A percentile compares a stretch with the other conserved stretches of the same genome.
These are phyloP conservation scores for Cryptomyrus ogoouensis DNA, from an alignment of 2,113 vertebrate genomes.

Conservation along the genomic window DNA sequence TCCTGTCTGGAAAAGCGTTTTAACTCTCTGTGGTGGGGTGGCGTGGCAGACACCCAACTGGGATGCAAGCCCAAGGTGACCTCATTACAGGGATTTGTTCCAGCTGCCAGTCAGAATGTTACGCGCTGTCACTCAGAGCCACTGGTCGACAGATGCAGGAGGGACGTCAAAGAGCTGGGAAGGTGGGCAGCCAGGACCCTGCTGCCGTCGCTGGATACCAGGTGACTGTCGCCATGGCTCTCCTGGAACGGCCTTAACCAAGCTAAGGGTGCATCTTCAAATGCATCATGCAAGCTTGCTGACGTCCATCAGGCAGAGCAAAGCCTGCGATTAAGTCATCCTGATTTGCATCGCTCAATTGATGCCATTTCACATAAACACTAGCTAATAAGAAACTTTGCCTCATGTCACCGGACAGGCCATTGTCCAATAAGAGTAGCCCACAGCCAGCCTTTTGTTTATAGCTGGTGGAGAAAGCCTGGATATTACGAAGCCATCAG, in stretches of 20 bases:
- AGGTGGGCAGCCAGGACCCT: not conserved
- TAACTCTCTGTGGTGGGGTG: not conserved
- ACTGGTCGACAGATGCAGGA: not conserved
- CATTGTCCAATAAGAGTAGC: not conserved
- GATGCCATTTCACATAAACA: not conserved
- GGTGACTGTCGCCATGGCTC: not conserved
- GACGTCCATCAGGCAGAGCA: not conserved
- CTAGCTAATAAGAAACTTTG: not conserved
- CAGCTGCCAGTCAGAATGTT: slow-evolving; percentile 1
- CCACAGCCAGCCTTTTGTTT: not conserved
- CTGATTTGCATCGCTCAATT: not conserved
- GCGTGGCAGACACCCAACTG: not conserved
- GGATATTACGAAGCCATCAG: not conserved
- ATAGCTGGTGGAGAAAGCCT: not conserved
- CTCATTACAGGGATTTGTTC: slow-evolving; percentile 15
- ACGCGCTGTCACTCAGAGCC: not conserved
- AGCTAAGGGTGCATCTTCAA: not conserved
- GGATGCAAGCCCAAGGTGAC: not conserved
- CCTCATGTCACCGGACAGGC: not conserved
- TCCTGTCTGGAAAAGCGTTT: not conserved
- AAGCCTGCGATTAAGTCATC: not conserved
- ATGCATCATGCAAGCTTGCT: not conserved
- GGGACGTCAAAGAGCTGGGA: not conserved
- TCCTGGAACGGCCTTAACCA: not conserved
- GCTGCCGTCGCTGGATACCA: not conserved